Evolutionary conservation across 2,797 vertebrate genomes (phyloP).

Genomic region (Cryptoblepharus egeriae): DNA sequence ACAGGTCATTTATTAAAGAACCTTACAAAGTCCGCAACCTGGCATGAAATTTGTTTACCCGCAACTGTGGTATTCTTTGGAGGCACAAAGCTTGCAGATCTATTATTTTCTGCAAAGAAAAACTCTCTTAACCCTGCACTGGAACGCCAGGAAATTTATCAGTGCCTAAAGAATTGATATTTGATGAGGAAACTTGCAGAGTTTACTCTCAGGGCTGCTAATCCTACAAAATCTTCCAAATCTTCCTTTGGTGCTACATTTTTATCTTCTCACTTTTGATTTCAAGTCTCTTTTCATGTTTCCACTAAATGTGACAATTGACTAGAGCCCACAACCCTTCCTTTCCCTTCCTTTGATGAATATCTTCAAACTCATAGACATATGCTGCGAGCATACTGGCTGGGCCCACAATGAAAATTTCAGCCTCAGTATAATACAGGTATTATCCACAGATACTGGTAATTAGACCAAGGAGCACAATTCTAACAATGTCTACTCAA

Average conservation of each 20-base stretch:
- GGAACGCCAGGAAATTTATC: not conserved
- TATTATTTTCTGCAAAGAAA: slow-evolving; percentile 42
- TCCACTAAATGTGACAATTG: not conserved
- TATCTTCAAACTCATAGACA: not conserved
- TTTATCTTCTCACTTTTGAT: not conserved
- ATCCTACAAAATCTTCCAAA: not conserved
- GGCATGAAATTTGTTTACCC: slow-evolving; percentile 43
- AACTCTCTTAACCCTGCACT: slow-evolving; percentile 43
- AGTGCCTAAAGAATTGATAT: not conserved
- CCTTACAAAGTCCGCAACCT: slow-evolving; percentile 63
- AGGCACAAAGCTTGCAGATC: slow-evolving; percentile 59
- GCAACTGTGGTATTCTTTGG: slow-evolving; percentile 64
- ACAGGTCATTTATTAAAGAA: slow-evolving; percentile 75
- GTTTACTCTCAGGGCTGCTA: not conserved
- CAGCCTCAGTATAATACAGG: not conserved
- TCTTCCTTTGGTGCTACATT: not conserved
- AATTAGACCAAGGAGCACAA: no score
- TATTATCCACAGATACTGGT: no score
- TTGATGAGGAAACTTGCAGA: not conserved
- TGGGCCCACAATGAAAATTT: not conserved
- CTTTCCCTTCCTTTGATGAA: not conserved
- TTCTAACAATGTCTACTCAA: no score
- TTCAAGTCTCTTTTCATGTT: not conserved
- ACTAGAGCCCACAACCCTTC: not conserved
- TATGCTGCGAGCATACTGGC: not conserved